Evolutionary conservation across 2,888 invertebrate species (phyloP).

Genomic region (Clitarchus hookeri): DNA sequence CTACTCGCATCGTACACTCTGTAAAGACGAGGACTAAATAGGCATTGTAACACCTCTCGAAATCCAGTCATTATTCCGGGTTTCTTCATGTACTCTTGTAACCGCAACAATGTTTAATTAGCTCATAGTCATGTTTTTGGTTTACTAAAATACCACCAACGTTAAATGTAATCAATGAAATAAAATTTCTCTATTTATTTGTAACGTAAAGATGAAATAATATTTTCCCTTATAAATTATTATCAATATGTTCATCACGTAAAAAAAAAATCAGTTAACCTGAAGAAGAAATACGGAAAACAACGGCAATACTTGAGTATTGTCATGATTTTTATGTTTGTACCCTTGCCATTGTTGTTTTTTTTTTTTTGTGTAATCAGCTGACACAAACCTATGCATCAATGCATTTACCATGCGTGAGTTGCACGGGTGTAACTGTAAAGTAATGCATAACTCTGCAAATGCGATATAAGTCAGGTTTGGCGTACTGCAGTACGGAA

Average conservation of each 20-base stretch:
- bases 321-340: not conserved
- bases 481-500: no score
- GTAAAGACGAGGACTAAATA: constrained; percentile 72
- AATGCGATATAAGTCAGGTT: no score
- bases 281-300: no score
- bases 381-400: not conserved
- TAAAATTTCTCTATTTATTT: no score
- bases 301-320: no score
- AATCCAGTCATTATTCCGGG: constrained; percentile 53
- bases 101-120: not conserved
- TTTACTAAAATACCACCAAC: not conserved
- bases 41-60: constrained; percentile 64
- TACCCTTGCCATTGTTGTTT: not conserved
- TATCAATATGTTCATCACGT: no score
- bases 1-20: constrained; percentile 69
- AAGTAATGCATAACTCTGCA: no score
- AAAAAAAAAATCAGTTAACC: no score
- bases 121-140: not conserved
- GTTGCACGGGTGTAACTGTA: no score
- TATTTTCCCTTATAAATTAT: no score
- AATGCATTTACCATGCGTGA: no score
- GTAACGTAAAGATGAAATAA: not conserved
- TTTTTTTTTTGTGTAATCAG: not conserved
- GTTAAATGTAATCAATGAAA: no score
- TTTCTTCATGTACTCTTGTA: not conserved